Percentiles rank a stretch among this genome's conserved stretches.
Evolutionary conservation across 2,888 invertebrate species (phyloP).

Genomic region (Barypeithes pellucidus): DNA sequence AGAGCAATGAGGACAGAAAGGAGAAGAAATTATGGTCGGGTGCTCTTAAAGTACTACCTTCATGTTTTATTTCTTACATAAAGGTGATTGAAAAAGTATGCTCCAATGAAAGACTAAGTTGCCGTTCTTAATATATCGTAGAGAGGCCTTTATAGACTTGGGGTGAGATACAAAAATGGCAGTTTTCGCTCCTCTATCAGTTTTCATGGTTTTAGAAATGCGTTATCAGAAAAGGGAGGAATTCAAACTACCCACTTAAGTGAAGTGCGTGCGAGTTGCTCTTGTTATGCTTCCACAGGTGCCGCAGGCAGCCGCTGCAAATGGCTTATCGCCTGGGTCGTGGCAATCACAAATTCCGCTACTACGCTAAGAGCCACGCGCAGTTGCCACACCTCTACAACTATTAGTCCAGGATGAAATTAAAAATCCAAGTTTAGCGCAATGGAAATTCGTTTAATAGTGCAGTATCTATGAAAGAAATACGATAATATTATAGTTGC

Average conservation of each 20-base stretch:
- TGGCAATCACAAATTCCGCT: too few relatives aligned
- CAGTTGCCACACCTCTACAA: too few relatives aligned
- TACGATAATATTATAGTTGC: too few relatives aligned
- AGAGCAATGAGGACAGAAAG: too few relatives aligned
- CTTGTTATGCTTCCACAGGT: constrained; percentile 60
- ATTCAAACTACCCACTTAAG: constrained; percentile 60
- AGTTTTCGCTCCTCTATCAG: constrained; percentile 26
- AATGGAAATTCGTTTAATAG: too few relatives aligned
- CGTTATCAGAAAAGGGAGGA: constrained; percentile 56
- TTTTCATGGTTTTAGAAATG: constrained; percentile 34
- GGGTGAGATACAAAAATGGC: constrained; percentile 20
- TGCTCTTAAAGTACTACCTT: too few relatives aligned
- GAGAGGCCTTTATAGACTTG: not conserved
- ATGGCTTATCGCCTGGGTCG: constrained; percentile 32
- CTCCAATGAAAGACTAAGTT: constrained; percentile 7
- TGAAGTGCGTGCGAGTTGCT: constrained; percentile 57
- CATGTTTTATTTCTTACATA: too few relatives aligned
- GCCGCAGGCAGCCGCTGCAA: constrained; percentile 45
- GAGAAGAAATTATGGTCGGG: too few relatives aligned
- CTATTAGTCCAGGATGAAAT: too few relatives aligned
- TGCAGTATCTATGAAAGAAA: too few relatives aligned
- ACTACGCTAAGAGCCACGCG: too few relatives aligned
- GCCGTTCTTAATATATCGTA: not conserved
- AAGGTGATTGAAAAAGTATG: not conserved
- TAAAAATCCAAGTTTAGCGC: too few relatives aligned